Percentiles rank a stretch among this genome's conserved stretches.
phyloP scores from a whole-genome alignment of 92 coral and sea anemone genomes.

The Galaxea fascicularis region DNA sequence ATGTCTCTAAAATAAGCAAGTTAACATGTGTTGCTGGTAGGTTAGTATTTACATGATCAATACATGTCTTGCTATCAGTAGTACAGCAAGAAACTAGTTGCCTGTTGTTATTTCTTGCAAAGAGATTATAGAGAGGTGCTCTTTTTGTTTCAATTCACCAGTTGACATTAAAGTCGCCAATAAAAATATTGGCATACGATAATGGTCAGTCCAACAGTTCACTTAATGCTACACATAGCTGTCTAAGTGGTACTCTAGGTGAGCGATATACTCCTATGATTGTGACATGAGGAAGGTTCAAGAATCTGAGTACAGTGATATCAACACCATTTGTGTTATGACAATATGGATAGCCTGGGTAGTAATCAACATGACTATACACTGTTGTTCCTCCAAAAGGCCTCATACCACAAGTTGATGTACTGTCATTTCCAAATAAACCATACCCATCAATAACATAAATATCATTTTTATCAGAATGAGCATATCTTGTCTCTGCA shows the following conservation, averaged over 20 bases:
- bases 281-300: slow-evolving; percentile 64
- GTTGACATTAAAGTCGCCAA: slow-evolving; percentile 5
- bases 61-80: slow-evolving; percentile 59
- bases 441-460: slow-evolving; percentile 60
- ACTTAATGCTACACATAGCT: slow-evolving; percentile 22
- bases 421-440: slow-evolving; percentile 71
- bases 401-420: slow-evolving; percentile 28
- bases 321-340: slow-evolving; percentile 66
- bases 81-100: slow-evolving; percentile 56
- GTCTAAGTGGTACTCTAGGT: too few species aligned
- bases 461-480: slow-evolving; percentile 43
- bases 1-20: slow-evolving; percentile 41
- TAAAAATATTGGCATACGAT: slow-evolving; percentile 30
- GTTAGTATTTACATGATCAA: slow-evolving; percentile 66
- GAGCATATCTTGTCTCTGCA: slow-evolving; percentile 64
- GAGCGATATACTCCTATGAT: slow-evolving; percentile 69
- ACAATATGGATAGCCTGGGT: slow-evolving; percentile 67
- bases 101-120: slow-evolving; percentile 50
- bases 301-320: slow-evolving; percentile 56
- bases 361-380: slow-evolving; percentile 55
- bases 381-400: slow-evolving; percentile 67
- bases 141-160: slow-evolving; percentile 56
- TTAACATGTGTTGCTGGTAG: slow-evolving; percentile 47
- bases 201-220: slow-evolving; percentile 32
- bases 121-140: slow-evolving; percentile 54